These are phyloP conservation scores for Oscheius sp. DNA, from an alignment of 1,140 invertebrate species.

Conservation along the genomic window DNA sequence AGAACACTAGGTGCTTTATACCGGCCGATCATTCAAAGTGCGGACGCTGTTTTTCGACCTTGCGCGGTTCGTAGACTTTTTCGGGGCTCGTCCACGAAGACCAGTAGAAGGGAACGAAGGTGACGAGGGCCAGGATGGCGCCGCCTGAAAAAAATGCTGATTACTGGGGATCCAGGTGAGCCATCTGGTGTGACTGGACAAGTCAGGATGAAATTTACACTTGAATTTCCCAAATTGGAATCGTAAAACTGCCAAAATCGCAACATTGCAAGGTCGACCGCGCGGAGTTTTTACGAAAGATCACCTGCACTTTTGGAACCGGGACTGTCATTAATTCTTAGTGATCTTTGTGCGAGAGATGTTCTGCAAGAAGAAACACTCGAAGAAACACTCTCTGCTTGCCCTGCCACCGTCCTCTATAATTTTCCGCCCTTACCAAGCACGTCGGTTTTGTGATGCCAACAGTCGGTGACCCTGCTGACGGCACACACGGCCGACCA, in stretches of 20 bases:
- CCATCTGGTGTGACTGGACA: too few relatives aligned
- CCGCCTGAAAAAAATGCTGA: slow-evolving; percentile 23
- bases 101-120: slow-evolving; percentile 19
- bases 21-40: not conserved
- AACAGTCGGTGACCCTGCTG: slow-evolving; percentile 85
- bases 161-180: not conserved
- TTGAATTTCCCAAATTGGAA: not conserved
- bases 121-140: slow-evolving; percentile 17
- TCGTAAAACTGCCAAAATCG: not conserved
- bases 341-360: too few relatives aligned
- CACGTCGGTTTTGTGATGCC: slow-evolving; percentile 89
- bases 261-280: not conserved
- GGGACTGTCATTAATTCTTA: too few relatives aligned
- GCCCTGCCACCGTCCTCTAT: not conserved
- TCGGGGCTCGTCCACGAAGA: not conserved
- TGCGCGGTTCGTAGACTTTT: slow-evolving; percentile 7
- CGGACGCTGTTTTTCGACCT: slow-evolving; percentile 1
- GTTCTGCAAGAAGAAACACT: not conserved
- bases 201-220: slow-evolving; percentile 62
- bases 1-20: too few relatives aligned
- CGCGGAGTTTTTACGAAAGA: too few relatives aligned
- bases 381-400: not conserved
- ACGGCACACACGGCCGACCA: slow-evolving; percentile 73
- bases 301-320: too few relatives aligned
- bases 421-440: slow-evolving; percentile 60